Evolutionary conservation across 2,113 vertebrate species (phyloP).

Genomic region (Geothlypis trichas): DNA sequence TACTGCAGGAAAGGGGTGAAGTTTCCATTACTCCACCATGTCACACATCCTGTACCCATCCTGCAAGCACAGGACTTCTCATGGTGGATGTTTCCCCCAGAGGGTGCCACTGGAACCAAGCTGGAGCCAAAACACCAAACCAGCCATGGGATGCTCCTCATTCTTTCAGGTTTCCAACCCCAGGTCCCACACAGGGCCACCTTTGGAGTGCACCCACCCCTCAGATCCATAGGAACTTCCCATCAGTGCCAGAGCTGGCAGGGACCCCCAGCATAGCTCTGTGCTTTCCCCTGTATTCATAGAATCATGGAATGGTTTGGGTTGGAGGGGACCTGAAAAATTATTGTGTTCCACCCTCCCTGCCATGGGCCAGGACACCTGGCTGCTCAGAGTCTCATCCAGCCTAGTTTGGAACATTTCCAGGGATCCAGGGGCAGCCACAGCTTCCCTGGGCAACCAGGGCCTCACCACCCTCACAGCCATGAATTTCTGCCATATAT

Average conservation of each 20-base stretch:
- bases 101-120: rapidly evolving
- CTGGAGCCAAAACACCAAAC: background rate
- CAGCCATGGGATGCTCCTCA: background rate
- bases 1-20: background rate
- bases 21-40: background rate
- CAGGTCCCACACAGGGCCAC: background rate
- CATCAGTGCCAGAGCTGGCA: background rate
- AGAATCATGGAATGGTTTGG: background rate
- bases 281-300: background rate
- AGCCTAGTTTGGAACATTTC: background rate
- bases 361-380: background rate
- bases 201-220: background rate
- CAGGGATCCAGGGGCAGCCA: background rate
- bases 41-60: background rate
- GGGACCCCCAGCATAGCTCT: background rate
- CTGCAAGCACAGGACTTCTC: background rate
- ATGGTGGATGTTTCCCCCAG: background rate
- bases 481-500: background rate
- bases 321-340: background rate
- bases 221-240: background rate
- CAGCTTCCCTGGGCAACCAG: background rate
- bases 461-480: background rate
- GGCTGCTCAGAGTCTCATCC: background rate
- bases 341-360: background rate
- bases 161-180: background rate